Evolutionary conservation across 2,797 vertebrate species (phyloP).

Genomic region (Propithecus perrieri): DNA sequence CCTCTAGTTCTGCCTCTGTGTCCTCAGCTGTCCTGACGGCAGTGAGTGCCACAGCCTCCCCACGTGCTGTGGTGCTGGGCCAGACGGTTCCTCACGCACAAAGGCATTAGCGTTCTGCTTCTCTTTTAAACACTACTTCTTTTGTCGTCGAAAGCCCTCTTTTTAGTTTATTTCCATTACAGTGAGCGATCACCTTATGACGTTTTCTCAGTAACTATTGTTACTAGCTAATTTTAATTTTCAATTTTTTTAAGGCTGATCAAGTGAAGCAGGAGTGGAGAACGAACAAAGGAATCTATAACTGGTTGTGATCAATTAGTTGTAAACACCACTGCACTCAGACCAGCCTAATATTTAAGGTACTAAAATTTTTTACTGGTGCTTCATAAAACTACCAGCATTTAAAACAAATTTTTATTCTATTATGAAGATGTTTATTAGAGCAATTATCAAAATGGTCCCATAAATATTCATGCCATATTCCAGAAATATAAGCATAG

Average conservation of each 20-base stretch:
- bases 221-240: background rate
- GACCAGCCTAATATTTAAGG: background rate
- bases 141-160: background rate
- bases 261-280: background rate
- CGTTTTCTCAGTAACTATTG: background rate
- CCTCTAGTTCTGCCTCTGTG: background rate
- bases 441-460: background rate
- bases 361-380: background rate
- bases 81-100: background rate
- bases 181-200: background rate
- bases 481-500: background rate
- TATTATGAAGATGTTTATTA: background rate
- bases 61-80: too few species aligned
- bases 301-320: background rate
- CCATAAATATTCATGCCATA: background rate
- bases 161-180: background rate
- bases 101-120: background rate
- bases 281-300: background rate
- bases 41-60: too few species aligned
- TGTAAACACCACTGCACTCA: background rate
- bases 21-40: background rate
- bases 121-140: background rate
- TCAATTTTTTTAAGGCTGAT: background rate
- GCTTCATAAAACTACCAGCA: background rate
- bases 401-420: background rate